Evolutionary conservation across 2,888 invertebrate species (phyloP).

Genomic region (Smittia aterrima): DNA sequence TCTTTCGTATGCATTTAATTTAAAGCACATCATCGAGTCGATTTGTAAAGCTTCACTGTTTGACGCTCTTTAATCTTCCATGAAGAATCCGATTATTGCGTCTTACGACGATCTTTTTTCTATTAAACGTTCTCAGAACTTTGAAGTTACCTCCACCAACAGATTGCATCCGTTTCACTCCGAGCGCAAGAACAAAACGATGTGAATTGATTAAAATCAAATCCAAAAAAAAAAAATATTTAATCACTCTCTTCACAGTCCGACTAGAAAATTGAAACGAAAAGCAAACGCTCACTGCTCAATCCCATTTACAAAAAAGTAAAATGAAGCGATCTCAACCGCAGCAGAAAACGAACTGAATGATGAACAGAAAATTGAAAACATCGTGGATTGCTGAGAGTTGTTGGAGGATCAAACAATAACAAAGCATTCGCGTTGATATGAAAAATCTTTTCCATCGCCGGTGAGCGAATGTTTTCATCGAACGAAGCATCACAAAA

Average conservation of each 20-base stretch:
- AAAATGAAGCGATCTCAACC: neutral
- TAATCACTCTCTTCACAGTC: conserved; percentile 10
- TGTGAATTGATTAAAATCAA: neutral
- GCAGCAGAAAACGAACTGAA: neutral
- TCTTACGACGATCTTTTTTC: neutral
- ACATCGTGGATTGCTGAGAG: conserved; percentile 1
- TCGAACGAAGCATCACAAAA: neutral
- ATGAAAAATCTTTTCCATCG: neutral
- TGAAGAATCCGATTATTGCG: conserved; percentile 32
- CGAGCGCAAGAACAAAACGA: neutral
- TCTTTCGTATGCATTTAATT: neutral
- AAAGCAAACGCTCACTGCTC: too few species aligned
- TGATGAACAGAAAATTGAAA: neutral
- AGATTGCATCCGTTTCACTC: neutral
- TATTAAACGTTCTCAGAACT: neutral
- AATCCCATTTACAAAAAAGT: neutral
- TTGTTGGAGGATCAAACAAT: neutral
- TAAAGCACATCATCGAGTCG: neutral
- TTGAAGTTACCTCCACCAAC: conserved; percentile 2
- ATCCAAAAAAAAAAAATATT: neutral
- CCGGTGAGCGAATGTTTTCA: neutral
- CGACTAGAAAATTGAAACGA: neutral
- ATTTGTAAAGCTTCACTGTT: neutral
- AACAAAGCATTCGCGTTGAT: conserved; percentile 18
- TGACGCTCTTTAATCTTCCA: neutral